phyloP scores from a whole-genome alignment of 2,113 vertebrate genomes.

The Pavo muticus region DNA sequence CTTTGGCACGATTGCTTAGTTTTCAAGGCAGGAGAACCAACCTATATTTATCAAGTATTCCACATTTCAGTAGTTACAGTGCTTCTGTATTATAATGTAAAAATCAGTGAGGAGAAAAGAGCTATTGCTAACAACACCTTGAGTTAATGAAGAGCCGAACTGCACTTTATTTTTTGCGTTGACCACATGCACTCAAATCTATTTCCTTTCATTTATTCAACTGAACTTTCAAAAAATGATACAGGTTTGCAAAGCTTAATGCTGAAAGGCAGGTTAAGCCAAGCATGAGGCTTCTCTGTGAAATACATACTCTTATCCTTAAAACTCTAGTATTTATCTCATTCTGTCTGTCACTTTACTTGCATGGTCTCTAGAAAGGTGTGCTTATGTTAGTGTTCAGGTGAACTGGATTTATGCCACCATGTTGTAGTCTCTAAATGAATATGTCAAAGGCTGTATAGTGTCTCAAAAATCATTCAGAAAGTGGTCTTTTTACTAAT shows the following conservation, averaged over 20 bases:
- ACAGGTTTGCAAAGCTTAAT: constrained; percentile 52
- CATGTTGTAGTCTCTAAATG: constrained; percentile 68
- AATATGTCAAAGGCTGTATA: constrained; percentile 70
- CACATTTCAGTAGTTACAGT: not conserved
- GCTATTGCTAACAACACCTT: constrained; percentile 23
- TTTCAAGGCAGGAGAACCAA: not conserved
- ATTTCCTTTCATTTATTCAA: constrained; percentile 57
- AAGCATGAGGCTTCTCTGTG: constrained; percentile 64
- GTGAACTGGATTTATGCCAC: constrained; percentile 74
- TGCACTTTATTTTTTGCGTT: constrained; percentile 48
- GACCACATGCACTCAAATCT: constrained; percentile 12
- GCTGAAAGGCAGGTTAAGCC: constrained; percentile 71
- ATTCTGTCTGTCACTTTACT: constrained; percentile 64
- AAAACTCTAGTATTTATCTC: constrained; percentile 76
- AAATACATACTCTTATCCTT: constrained; percentile 66
- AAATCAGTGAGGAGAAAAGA: constrained; percentile 25
- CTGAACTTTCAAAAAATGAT: constrained; percentile 42
- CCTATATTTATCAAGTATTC: not conserved
- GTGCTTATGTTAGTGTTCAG: constrained; percentile 62
- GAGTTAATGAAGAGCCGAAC: constrained; percentile 14
- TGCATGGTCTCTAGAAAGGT: constrained; percentile 53
- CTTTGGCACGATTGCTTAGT: fast-evolving
- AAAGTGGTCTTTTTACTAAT: constrained; percentile 59
- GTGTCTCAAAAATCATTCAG: constrained; percentile 68
- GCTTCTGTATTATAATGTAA: not conserved